phyloP scores from a whole-genome alignment of 2,797 vertebrate genomes.

The Poecilia gillii region DNA sequence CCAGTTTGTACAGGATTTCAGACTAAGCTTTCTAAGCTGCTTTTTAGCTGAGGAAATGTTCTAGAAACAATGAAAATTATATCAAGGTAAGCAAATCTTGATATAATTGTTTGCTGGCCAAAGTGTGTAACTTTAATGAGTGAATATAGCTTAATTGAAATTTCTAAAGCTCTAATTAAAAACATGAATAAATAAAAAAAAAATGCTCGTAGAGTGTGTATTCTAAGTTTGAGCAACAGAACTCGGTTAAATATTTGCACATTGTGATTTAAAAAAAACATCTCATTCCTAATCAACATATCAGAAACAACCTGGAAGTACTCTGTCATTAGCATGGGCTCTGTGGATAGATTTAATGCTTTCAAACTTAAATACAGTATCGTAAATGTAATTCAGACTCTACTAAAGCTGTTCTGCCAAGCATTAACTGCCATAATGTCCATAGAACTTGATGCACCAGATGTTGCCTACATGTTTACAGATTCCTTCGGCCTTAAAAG shows the following conservation, averaged over 20 bases:
- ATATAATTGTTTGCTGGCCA: conserved; percentile 48
- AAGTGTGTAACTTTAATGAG: conserved; percentile 42
- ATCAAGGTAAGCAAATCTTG: conserved; percentile 13
- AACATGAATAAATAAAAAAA: background rate
- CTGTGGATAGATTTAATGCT: conserved; percentile 45
- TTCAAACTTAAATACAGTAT: conserved; percentile 49
- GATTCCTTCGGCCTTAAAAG: conserved; percentile 21
- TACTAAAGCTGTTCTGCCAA: conserved; percentile 21
- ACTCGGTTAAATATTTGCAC: conserved; percentile 12
- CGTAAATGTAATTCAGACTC: conserved; percentile 25
- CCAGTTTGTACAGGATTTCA: conserved; percentile 14
- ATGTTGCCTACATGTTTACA: conserved; percentile 59
- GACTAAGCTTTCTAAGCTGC: conserved; percentile 23
- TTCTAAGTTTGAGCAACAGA: conserved; percentile 17
- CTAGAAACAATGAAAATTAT: conserved; percentile 15
- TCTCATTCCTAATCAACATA: conserved; percentile 18
- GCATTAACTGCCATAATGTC: conserved; percentile 28
- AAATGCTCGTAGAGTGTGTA: conserved; percentile 10
- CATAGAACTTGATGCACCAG: conserved; percentile 33
- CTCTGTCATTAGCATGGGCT: conserved; percentile 9
- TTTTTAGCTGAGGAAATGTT: conserved; percentile 25
- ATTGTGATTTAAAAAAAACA: conserved; percentile 1
- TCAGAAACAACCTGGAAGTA: conserved; percentile 18
- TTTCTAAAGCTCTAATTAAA: conserved; percentile 43
- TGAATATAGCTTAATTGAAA: conserved; percentile 47